Evolutionary conservation across 2,888 invertebrate species (phyloP), one percentile per base, ranked within the genome.

Genomic region (Nipponacmea schrenckii): DNA sequence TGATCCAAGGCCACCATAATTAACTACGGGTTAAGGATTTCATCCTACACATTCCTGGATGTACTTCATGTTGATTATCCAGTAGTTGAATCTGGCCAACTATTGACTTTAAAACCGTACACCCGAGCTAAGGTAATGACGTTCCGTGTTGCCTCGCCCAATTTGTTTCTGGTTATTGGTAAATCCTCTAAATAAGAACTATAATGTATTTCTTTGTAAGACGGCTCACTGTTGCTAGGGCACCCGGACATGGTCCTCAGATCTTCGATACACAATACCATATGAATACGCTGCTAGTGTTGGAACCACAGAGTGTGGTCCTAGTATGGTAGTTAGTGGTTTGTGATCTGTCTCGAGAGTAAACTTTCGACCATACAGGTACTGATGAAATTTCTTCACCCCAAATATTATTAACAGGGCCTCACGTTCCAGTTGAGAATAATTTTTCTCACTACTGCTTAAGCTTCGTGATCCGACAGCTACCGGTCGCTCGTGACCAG

Each of bases 1-100:
- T 45, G 8, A 26, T 76, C 76, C 0, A 26, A 27, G 68, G 72
- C 84, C 82, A 85, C 73, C 77, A 85, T 62, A 82, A 79, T 62
- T 46, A 46, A 17, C 46, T 46, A 15, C 46, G 12, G 14, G 46
- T 17, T 46, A 46, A 17, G 12, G 46, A 46, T 17, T 46, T 46
- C 46, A 46, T 46, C 46, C 46, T 46, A 12, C 0, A 46, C 46
- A 46, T 46, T 15, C 46, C 46, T 15, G 46, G 46, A n/a, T n/a
- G n/a, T n/a, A 7, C 27, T n/a, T 20, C 31, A 26, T 67, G 64
- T 26, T 10, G 50, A 31, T 15, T 27, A 14, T 17, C 56, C 31
- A 46, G 15, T 31, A 31, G 12, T 31, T 7, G 48, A 15, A 46
- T 69, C 46, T 24, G 63, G 70, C 65, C 71, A 70, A 8, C 73